Evolutionary conservation across 2,113 vertebrate species (phyloP), one percentile per base, ranked within the genome.

Genomic region (Bambusicola thoracicus): DNA sequence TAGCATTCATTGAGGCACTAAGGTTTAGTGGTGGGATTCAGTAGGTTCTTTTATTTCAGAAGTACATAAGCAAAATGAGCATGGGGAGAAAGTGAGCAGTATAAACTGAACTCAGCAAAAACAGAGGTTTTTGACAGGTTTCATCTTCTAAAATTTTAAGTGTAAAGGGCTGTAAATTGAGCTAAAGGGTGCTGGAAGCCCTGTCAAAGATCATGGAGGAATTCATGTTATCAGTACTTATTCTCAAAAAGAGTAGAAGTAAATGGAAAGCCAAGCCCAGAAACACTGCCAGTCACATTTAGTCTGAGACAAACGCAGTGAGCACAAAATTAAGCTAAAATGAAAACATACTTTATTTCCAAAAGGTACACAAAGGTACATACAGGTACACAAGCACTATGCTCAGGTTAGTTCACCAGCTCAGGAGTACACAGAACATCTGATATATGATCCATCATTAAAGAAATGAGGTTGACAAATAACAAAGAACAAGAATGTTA

Each of bases 281-380:
- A 90, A 74, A 61, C 38, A 22, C 48, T 41, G 22, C 12, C 27
- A 20, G 21, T 56, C 51, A 53, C 30, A 55, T 3, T 3, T 19
- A 22, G 7, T 48, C 32, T 81, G 19, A 82, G 51, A 91, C 34
- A 15, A 78, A 29, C 20, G 62, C 85, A 25, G 41, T 49, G 55
- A 93, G 21, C n/a, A 58, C 18, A 10, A 56, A 56, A 89, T 67
- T 59, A 62, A 85, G 27, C 44, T 93, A 85, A 87, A 90, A 91
- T 44, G 24, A 14, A 92, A 81, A 69, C 24, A 53, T 2, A 43
- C 8, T 48, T 93, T 0, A 41, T 85, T 86, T 89, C 32, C 19
- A 34, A 81, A 46, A 78, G n/a, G 21, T 41, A 13, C 14, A 41
- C 43, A n/a, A 17, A n/a, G n/a, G n/a, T n/a, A n/a, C n/a, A n/a